Evolutionary conservation across 2,888 invertebrate genomes (phyloP).

Genomic region (Ferdinandea cuprea): DNA sequence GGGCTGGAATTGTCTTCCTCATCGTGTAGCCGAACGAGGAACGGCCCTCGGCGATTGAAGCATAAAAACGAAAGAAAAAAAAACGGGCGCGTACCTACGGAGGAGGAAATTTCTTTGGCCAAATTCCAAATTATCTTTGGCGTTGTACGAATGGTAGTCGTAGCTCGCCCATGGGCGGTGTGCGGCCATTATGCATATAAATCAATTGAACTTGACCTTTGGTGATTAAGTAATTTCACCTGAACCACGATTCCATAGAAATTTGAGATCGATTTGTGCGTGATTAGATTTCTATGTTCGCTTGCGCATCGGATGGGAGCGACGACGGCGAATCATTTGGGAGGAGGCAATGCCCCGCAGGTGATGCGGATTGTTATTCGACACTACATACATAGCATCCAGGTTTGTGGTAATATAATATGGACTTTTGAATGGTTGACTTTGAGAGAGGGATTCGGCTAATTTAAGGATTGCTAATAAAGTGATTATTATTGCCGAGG

Average conservation of each 20-base stretch:
- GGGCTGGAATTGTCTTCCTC: background rate
- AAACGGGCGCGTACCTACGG: background rate
- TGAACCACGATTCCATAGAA: background rate
- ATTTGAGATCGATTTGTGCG: constrained; percentile 12
- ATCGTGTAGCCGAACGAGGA: background rate
- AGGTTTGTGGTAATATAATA: too few relatives aligned
- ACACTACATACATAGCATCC: background rate
- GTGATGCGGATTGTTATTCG: background rate
- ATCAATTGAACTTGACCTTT: constrained; percentile 28
- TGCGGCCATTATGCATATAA: background rate
- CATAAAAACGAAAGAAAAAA: too few relatives aligned
- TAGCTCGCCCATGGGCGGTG: background rate
- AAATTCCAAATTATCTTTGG: constrained; percentile 1
- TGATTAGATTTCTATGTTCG: background rate
- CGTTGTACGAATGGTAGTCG: background rate
- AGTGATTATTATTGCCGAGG: too few relatives aligned
- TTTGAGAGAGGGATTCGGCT: too few relatives aligned
- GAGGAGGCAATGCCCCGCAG: background rate
- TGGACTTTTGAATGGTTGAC: too few relatives aligned
- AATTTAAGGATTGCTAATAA: too few relatives aligned
- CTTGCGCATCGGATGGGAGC: background rate
- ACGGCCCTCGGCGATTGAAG: background rate
- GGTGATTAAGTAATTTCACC: constrained; percentile 16
- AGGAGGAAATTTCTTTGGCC: constrained; percentile 5
- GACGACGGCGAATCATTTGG: background rate